These are phyloP conservation scores for Electrona antarctica DNA, from an alignment of 2,113 vertebrate genomes.

Conservation along the genomic window DNA sequence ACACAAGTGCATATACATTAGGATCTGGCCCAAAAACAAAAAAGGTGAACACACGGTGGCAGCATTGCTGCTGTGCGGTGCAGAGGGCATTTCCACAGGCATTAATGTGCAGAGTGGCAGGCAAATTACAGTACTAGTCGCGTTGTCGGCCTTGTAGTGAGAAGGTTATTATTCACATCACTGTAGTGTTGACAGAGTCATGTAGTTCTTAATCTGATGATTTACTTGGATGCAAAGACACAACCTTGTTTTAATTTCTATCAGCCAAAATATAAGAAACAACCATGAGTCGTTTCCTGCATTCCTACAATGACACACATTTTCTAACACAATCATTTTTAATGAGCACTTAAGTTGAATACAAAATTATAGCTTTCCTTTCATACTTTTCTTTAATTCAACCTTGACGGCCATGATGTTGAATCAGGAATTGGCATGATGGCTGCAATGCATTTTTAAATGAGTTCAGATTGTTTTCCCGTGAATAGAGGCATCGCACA, in stretches of 20 bases:
- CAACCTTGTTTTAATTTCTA: too few relatives aligned
- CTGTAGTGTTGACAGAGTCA: conserved; percentile 30
- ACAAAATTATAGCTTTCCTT: conserved; percentile 17
- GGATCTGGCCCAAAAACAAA: conserved; percentile 51
- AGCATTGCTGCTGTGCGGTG: conserved; percentile 65
- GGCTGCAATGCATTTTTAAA: too few relatives aligned
- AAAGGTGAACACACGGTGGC: conserved; percentile 60
- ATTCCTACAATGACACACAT: conserved; percentile 3
- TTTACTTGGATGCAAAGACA: too few relatives aligned
- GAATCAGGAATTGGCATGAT: too few relatives aligned
- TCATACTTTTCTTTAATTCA: background rate
- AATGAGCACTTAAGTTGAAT: background rate
- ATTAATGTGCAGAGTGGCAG: conserved; percentile 75
- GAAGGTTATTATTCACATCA: conserved; percentile 47
- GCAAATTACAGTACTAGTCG: conserved; percentile 42
- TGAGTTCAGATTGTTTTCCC: too few relatives aligned
- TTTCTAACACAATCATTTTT: background rate
- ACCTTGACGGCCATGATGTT: too few relatives aligned
- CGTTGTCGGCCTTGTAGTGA: conserved; percentile 28
- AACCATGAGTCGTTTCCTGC: too few relatives aligned
- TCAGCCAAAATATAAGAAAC: too few relatives aligned
- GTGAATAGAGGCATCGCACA: too few relatives aligned
- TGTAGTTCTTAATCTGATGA: conserved; percentile 11
- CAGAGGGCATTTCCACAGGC: conserved; percentile 63
- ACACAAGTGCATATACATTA: conserved; percentile 79